phyloP scores from a whole-genome alignment of 2,113 vertebrate species.

The Pampusana beccarii region DNA sequence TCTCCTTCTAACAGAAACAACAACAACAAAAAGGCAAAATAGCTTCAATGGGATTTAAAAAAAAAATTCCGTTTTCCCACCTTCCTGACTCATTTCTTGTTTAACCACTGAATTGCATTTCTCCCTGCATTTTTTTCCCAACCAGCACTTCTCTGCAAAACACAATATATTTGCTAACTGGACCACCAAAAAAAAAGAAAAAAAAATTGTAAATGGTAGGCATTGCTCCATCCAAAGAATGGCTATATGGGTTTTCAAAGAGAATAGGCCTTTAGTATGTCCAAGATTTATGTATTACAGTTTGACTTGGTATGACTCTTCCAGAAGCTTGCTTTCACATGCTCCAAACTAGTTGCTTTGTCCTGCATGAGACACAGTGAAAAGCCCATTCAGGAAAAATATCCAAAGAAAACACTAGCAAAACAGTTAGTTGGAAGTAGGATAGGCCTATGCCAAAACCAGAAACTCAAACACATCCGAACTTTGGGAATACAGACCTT shows the following conservation, averaged over 20 bases:
- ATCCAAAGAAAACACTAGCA: conserved; percentile 28
- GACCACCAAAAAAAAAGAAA: not conserved
- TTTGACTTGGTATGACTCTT: conserved; percentile 1
- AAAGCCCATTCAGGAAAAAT: conserved; percentile 29
- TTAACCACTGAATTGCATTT: not conserved
- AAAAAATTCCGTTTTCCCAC: conserved; percentile 17
- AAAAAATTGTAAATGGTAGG: not conserved
- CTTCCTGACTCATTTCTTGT: not conserved
- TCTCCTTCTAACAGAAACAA: not conserved
- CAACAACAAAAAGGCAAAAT: not conserved
- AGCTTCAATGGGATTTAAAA: not conserved
- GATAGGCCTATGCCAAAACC: conserved; percentile 11
- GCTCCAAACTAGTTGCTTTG: conserved; percentile 32
- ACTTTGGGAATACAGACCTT: not conserved
- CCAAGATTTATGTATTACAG: conserved; percentile 21
- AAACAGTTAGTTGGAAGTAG: conserved; percentile 23
- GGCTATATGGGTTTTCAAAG: not conserved
- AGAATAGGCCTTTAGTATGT: not conserved
- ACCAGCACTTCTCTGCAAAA: not conserved
- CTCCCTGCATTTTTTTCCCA: conserved; percentile 4
- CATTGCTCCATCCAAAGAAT: not conserved
- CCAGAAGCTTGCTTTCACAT: conserved; percentile 46
- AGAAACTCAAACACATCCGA: not conserved
- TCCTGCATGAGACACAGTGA: not conserved
- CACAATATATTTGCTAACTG: not conserved